These are phyloP conservation scores for Chiroxiphia lanceolata DNA, from an alignment of 2,797 vertebrate species.

Conservation along the genomic window DNA sequence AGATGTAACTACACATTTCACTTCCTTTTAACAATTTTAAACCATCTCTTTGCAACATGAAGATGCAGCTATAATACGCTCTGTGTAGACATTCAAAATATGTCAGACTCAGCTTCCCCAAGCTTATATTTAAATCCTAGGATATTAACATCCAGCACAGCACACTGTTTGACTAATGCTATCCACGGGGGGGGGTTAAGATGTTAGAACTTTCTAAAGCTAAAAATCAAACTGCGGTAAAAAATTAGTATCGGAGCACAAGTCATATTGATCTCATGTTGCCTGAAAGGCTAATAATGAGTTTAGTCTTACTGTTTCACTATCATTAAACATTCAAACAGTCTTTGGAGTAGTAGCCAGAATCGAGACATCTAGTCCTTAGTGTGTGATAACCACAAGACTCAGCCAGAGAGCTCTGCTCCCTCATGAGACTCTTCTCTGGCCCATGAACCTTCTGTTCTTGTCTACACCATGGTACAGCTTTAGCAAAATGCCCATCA, in stretches of 20 bases:
- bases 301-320: not conserved
- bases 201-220: not conserved
- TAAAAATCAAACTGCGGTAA: not conserved
- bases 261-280: not conserved
- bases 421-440: not conserved
- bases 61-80: constrained; percentile 22
- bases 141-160: constrained; percentile 2
- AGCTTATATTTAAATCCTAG: constrained; percentile 51
- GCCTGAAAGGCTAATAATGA: not conserved
- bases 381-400: not conserved
- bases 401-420: not conserved
- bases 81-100: constrained; percentile 25
- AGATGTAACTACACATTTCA: constrained; percentile 15
- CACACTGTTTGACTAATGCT: constrained; percentile 1
- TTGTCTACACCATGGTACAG: not conserved
- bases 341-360: not conserved
- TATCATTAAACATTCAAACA: not conserved
- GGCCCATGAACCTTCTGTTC: not conserved
- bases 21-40: constrained; percentile 21
- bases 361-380: not conserved
- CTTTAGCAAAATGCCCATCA: not conserved
- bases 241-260: not conserved
- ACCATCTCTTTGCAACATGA: not conserved
- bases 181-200: not conserved
- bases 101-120: constrained; percentile 29